Percentiles rank a stretch among this genome's conserved stretches.
Conservation (phyloP, 2,888 invertebrate species). For the Adelphocoris suturalis region DNA sequence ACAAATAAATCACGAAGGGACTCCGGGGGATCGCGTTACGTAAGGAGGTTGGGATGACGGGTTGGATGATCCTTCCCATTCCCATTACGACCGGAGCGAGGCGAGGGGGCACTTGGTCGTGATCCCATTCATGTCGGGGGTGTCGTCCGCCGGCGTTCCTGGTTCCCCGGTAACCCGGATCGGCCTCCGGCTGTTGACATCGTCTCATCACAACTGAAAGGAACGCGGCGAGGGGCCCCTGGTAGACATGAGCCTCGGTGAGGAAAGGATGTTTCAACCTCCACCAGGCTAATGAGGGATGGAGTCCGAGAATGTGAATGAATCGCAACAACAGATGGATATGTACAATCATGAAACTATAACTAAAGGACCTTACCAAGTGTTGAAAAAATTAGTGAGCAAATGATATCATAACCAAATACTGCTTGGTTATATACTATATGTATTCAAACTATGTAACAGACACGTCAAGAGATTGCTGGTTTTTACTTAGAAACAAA, state of each 20-base stretch:
- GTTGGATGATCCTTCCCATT: slow-evolving; percentile 26
- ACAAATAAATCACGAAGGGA: slow-evolving; percentile 39
- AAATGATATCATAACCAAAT: too few relatives aligned
- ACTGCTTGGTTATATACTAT: too few relatives aligned
- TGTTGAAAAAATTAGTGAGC: too few relatives aligned
- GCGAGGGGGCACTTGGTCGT: slow-evolving; percentile 21
- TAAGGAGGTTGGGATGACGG: slow-evolving; percentile 6
- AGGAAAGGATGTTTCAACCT: not conserved
- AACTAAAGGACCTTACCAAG: too few relatives aligned
- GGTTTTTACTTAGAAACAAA: too few relatives aligned
- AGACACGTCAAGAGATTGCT: too few relatives aligned
- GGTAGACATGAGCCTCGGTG: not conserved
- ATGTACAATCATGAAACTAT: too few relatives aligned
- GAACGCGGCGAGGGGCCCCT: not conserved
- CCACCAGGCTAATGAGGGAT: not conserved
- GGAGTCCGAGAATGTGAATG: too few relatives aligned
- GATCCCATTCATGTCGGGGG: slow-evolving; percentile 46
- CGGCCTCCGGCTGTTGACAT: slow-evolving; percentile 13
- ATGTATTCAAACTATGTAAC: too few relatives aligned
- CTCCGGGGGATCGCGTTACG: not conserved
- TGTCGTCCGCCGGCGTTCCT: slow-evolving; percentile 36
- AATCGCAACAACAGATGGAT: too few relatives aligned
- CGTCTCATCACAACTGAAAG: not conserved
- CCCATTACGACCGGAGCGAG: not conserved
- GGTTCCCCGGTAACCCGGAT: not conserved